These are phyloP conservation scores for Homarus gammarus DNA, from an alignment of 2,888 invertebrate genomes.

Conservation along the genomic window DNA sequence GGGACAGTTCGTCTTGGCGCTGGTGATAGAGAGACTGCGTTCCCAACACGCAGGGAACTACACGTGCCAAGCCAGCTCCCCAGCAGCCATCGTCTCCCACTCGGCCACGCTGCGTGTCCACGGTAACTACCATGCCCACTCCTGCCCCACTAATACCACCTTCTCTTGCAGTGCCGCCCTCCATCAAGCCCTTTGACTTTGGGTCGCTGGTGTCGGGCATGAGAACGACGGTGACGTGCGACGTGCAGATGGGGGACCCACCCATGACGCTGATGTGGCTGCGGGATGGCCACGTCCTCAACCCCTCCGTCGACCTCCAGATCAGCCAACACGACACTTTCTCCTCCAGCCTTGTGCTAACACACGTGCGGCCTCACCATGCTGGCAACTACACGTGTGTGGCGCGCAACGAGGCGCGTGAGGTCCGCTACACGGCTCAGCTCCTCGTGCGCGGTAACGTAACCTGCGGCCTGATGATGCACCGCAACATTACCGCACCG, in stretches of 20 bases:
- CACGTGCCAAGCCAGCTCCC: constrained; percentile 77
- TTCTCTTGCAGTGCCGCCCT: constrained; percentile 85
- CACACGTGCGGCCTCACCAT: constrained; percentile 75
- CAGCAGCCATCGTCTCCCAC: constrained; percentile 76
- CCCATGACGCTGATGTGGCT: constrained; percentile 90
- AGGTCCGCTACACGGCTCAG: constrained; percentile 76
- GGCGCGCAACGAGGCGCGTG: constrained; percentile 76
- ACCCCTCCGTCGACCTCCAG: constrained; percentile 49
- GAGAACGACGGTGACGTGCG: constrained; percentile 89
- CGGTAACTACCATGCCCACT: constrained; percentile 76
- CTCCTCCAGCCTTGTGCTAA: constrained; percentile 69
- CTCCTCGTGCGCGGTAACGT: constrained; percentile 77
- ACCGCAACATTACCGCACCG: constrained; percentile 26
- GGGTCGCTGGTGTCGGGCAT: constrained; percentile 90
- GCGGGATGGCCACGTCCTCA: constrained; percentile 84
- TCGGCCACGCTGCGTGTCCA: constrained; percentile 77
- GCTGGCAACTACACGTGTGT: constrained; percentile 77
- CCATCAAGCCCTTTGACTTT: constrained; percentile 91
- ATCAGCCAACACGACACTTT: constrained; percentile 71
- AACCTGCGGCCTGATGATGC: constrained; percentile 18
- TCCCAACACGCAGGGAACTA: constrained; percentile 77
- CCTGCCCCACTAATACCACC: background rate
- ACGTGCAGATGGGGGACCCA: constrained; percentile 89
- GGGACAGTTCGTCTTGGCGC: constrained; percentile 89
- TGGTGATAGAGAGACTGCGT: constrained; percentile 77